Conservation (phyloP, 2,888 invertebrate genomes). For the Mesochorus sp. region DNA sequence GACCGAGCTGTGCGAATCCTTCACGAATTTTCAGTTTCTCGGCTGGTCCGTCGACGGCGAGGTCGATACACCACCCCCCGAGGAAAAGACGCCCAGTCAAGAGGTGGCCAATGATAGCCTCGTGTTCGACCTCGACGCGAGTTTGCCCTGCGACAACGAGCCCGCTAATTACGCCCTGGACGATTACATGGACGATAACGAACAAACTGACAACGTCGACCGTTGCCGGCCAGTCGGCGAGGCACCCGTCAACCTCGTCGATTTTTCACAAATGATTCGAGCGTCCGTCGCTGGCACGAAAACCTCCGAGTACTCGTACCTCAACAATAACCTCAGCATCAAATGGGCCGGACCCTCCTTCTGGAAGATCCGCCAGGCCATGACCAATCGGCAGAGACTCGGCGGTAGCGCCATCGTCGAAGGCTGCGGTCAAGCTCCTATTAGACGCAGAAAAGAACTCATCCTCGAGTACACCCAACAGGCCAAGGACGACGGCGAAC, state of each 20-base stretch:
- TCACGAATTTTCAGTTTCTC: conserved; percentile 85
- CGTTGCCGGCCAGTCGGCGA: conserved; percentile 33
- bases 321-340: conserved; percentile 66
- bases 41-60: conserved; percentile 85
- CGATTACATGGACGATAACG: conserved; percentile 61
- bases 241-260: conserved; percentile 69
- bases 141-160: conserved; percentile 64
- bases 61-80: neutral
- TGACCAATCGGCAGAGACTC: conserved; percentile 76
- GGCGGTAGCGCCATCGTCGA: conserved; percentile 51
- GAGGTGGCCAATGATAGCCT: conserved; percentile 49
- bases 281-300: too few relatives aligned
- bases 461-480: conserved; percentile 59
- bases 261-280: conserved; percentile 64
- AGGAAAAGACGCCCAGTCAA: conserved; percentile 8
- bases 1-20: conserved; percentile 85
- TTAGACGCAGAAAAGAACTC: conserved; percentile 65
- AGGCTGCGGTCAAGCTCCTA: conserved; percentile 61
- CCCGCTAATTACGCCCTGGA: conserved; percentile 28
- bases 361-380: conserved; percentile 88
- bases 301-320: conserved; percentile 73
- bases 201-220: conserved; percentile 56
- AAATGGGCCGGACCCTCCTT: conserved; percentile 92
- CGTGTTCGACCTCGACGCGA: conserved; percentile 76
- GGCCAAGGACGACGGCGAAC: neutral